Conservation (phyloP, 2,888 invertebrate genomes). For the Drosophila koepferae region DNA sequence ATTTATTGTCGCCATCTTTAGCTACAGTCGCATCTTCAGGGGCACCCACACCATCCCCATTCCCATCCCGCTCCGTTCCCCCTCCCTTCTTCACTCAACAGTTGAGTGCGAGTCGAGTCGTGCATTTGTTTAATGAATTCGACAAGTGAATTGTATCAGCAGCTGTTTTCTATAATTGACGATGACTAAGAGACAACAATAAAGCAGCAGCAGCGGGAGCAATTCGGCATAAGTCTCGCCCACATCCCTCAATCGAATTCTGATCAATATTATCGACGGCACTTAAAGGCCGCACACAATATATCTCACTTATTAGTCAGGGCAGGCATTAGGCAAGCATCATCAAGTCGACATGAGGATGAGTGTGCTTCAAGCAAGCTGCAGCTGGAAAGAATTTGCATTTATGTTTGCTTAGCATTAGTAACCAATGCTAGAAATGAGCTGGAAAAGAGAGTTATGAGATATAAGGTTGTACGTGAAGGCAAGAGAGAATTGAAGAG, state of each 20-base stretch:
- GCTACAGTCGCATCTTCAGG: conserved; percentile 2
- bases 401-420: too few species aligned
- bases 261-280: conserved; percentile 1
- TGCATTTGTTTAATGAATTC: conserved; percentile 73
- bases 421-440: too few species aligned
- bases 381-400: too few species aligned
- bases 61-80: too few species aligned
- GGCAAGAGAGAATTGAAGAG: too few species aligned
- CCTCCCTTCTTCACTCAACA: neutral
- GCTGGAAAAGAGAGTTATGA: too few species aligned
- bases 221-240: neutral
- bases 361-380: too few species aligned
- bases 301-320: conserved; percentile 2
- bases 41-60: neutral
- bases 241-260: neutral
- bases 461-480: too few species aligned
- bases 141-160: conserved; percentile 54
- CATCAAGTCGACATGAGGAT: neutral
- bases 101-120: conserved; percentile 23
- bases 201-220: neutral
- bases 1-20: conserved; percentile 65
- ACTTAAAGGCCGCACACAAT: neutral
- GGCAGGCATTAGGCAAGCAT: neutral
- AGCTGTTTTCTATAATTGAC: conserved; percentile 61
- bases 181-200: conserved; percentile 28